Base-by-base conservation (phyloP, 1,140 invertebrate species). In the Cheumatopsyche charites region DNA sequence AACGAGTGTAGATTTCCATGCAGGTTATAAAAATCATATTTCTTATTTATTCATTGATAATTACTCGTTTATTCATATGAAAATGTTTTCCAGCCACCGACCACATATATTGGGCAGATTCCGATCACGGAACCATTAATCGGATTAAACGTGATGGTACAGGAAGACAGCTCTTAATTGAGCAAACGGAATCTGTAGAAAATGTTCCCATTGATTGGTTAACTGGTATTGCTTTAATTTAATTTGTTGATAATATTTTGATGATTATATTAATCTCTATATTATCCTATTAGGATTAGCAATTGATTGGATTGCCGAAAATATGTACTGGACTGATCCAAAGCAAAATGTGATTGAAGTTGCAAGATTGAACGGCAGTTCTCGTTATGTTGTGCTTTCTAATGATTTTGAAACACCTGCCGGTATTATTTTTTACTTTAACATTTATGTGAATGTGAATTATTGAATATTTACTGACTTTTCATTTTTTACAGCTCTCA, bases 241-340 rank as follows among this genome's bases (percentile, higher is more conserved):
- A 4, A 36, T 36, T 36, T 4, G 3, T 58, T 36, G 17, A 25
- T 23, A 45, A 65, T 45, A 55, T 65, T 45, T 19, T 26, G 42
- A 41, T 63, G 58, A 55, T 70, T 45, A 45, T 66, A 25, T 29
- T 29, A 1, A 36, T 36, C 5, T 21, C 5, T 52, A 43, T 21
- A 25, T 47, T 21, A 21, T 47, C 17, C 25, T 47, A 19, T 41
- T 69, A 78, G 90, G 92, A 5, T 83, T 97, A 23, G 93, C 94
- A 0, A 86, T 96, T 21, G 95, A 97, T 81, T 95, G 93, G 92
- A 86, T 93, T 19, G 90, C 91, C 11, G 86, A 90, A 25, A 96
- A 97, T 81, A 85, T 98, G 36, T 97, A 96, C 80, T 97, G 94
- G 94, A 91, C 92, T 58, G 94, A 96, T 79, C 92, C 92, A 1